Base-by-base conservation (phyloP, 2,113 vertebrate species). In the Columba janthina region DNA sequence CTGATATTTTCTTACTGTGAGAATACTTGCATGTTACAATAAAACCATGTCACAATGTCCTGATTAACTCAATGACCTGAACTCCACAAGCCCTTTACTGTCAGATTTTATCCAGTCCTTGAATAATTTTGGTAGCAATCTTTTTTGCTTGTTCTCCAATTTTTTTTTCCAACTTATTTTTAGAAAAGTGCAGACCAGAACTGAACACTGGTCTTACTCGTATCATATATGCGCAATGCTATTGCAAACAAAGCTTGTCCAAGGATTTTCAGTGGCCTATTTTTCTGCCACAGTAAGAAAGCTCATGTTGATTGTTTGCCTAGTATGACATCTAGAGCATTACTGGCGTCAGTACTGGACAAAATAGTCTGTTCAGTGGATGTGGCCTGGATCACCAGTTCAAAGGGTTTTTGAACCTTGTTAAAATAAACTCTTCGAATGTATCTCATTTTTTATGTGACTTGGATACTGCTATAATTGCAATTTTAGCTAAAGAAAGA, bases 221-320 rank as follows among this genome's bases (percentile, higher is more conserved):
- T 83, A 64, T 50, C 50, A 4, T 42, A 22, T 31, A 17, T 58
- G 25, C 7, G 6, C 0, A 2, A 17, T 69, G 51, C 24, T 95
- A 3, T 34, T 94, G 73, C 44, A 46, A 46, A 46, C 44, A 46
- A 19, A 19, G 38, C 90, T 96, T 95, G 79, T 77, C 69, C 57
- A 71, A 38, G 79, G 90, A 71, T 96, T 96, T 90, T 74, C 72
- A 66, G 67, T 60, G 72, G 60, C 83, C 76, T 92, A 2, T 90
- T 90, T 94, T 76, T 58, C 82, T 93, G 75, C 82, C 42, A 26
- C n/a, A 80, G 88, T 75, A 85, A 90, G 88, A 56, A 81, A 74
- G 76, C 80, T 86, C 48, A 10, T 42, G 89, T 85, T 94, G 84
- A 72, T 80, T 95, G 67, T 95, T 97, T 95, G 82, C 67, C 46